Conservation (phyloP, 2,797 vertebrate genomes). For the Dicrostonyx torquatus region DNA sequence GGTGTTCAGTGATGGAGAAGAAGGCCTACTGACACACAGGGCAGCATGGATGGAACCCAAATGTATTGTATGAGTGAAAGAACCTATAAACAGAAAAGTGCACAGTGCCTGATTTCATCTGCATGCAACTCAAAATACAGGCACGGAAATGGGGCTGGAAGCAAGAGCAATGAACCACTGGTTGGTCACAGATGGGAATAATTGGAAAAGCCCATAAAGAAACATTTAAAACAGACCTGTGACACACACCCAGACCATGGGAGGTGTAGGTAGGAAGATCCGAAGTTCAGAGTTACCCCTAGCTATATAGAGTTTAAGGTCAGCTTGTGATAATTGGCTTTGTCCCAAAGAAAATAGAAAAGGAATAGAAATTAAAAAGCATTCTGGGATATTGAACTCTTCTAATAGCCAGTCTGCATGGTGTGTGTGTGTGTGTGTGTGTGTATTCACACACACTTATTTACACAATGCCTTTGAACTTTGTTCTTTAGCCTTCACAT, state of each 20-base stretch:
- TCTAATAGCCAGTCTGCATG: not conserved
- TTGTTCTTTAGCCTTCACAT: not conserved
- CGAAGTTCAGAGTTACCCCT: not conserved
- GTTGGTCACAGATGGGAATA: not conserved
- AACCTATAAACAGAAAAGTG: not conserved
- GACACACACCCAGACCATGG: not conserved
- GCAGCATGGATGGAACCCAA: not conserved
- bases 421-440: not conserved
- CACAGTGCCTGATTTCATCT: not conserved
- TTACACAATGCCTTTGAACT: not conserved
- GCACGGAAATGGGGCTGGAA: not conserved
- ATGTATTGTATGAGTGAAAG: not conserved
- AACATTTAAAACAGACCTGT: not conserved
- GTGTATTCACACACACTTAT: not conserved
- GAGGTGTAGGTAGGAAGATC: not conserved
- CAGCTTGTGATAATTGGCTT: not conserved
- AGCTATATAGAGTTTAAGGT: not conserved
- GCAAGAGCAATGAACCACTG: not conserved
- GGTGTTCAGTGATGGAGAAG: not conserved
- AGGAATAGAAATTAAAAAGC: not conserved
- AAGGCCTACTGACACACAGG: not conserved
- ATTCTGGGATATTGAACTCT: not conserved
- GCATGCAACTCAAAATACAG: slow-evolving; percentile 3
- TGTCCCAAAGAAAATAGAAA: not conserved
- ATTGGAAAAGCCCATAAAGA: not conserved